Base-by-base conservation (phyloP, 2,113 vertebrate species). In the Paracanthobrama guichenoti region DNA sequence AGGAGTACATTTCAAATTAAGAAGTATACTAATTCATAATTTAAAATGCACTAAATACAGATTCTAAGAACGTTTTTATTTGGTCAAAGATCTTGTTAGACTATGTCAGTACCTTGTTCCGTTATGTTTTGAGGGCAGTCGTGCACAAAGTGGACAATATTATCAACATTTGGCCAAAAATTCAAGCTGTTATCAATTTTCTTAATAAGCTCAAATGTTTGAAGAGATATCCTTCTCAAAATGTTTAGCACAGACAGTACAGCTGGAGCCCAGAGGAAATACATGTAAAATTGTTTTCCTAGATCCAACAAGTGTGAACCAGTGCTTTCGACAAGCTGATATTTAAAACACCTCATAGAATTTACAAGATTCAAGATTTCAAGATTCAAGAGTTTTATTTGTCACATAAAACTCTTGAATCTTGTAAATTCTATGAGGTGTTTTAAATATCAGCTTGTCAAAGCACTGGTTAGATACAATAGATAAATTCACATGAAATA, bases 1-100 rank as follows among this genome's bases (percentile, higher is more conserved):
- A 76, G 28, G 74, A n/a, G 50, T n/a, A 20, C 7, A 13, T 77
- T 77, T 57, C 31, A 67, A 31, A 75, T 75, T 18, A 53, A 53
- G 46, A 31, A 26, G 18, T 11, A 75, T 53, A 48, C 22, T 62
- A 44, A 14, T 46, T 42, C 24, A 44, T 46, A 1, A 24, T 6
- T 64, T 64, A 22, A 69, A 69, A 69, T 4, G 9, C 18, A 39
- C 66, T 55, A 55, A 67, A 31, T 31, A 67, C 64, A 18, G 16
- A 67, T 35, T 35, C 26, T 67, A 5, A 26, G 11, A 67, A 67
- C 8, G 13, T 75, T 18, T 9, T 75, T 14, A 18, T 28, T 75
- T 18, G 5, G 42, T 24, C 11, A n/a, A 73, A 46, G 8, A 12
- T 4, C 6, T 8, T 24, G 13, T 50, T 48, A 67, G 24, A 14